A percentile compares a stretch with the other conserved stretches of the same genome.
Conservation (phyloP, 1,140 invertebrate species). For the Eufriesea mexicana region DNA sequence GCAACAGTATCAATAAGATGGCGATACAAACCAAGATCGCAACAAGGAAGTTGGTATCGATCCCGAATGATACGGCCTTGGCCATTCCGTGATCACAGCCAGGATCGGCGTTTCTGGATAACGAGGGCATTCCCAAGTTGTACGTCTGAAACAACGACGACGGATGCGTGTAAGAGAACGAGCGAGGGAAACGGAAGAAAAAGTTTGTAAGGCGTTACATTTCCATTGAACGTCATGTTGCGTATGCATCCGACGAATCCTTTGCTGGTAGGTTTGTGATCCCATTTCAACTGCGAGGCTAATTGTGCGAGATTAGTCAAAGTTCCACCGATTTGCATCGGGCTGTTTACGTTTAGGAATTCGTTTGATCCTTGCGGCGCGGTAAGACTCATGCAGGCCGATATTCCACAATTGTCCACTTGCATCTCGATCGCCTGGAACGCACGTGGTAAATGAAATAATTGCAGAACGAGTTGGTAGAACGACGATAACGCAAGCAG, state of each 20-base stretch:
- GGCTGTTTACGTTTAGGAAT: slow-evolving; percentile 93
- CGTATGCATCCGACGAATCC: slow-evolving; percentile 93
- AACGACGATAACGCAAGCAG: neutral
- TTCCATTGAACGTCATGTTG: slow-evolving; percentile 91
- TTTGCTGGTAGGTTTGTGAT: slow-evolving; percentile 84
- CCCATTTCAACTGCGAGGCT: slow-evolving; percentile 85
- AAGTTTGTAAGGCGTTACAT: slow-evolving; percentile 78
- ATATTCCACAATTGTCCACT: slow-evolving; percentile 89
- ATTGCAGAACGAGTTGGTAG: neutral
- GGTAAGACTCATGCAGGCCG: slow-evolving; percentile 87
- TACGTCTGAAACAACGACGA: slow-evolving; percentile 86
- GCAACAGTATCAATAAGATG: slow-evolving; percentile 89
- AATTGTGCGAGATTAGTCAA: slow-evolving; percentile 85
- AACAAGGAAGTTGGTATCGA: slow-evolving; percentile 91
- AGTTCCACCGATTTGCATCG: slow-evolving; percentile 93
- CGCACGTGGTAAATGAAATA: neutral
- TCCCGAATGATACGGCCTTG: slow-evolving; percentile 89
- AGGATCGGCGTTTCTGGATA: slow-evolving; percentile 86
- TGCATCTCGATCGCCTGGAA: slow-evolving; percentile 87
- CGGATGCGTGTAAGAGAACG: no score
- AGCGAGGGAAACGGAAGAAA: no score
- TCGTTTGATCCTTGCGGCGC: slow-evolving; percentile 88
- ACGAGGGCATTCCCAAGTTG: slow-evolving; percentile 88
- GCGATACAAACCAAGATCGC: slow-evolving; percentile 92
- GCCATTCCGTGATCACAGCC: slow-evolving; percentile 87